Base-by-base conservation (phyloP, 2,888 invertebrate species). In the Acanthosepion pharaonis region DNA sequence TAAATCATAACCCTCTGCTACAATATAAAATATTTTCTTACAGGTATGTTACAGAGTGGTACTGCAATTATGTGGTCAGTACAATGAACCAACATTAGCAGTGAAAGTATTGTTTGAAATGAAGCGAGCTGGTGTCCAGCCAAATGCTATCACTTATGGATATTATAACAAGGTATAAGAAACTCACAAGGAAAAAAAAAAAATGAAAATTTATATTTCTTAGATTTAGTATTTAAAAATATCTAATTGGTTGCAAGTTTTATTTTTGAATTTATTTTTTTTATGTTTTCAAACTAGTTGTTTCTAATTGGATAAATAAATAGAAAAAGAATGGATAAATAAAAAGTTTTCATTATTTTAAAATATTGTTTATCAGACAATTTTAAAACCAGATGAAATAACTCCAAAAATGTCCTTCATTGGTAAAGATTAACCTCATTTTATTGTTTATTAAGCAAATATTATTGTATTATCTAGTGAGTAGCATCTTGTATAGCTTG, bases 131-230 rank as follows among this genome's bases (percentile, higher is more conserved):
- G 99, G 99, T 0, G 98, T 99, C 91, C 99, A 99, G 97, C 99
- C 99, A 0, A 99, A 99, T 97, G 99, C 99, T 23, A 98, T 99
- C 94, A 99, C 99, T 0, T 99, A 99, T 97, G 99, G 99, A 96
- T 98, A 98, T 97, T 98, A 98, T 97, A 98, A 98, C 96, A 98
- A 98, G 98, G 98, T 97, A 95, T 48, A 1, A 33, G 8, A 92
- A 92, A 33, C 33, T 33, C 33, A 33, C 33, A 33, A 33, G 33
- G 33, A 33, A 33, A 33, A 92, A 48, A 5, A 48, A n/a, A 42
- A 8, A 25, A 5, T 9, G 49, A 25, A 9, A 92, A 49, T 48
- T 92, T 5, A 91, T 42, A 91, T 33, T 20, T 23, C 28, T 9
- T 78, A 23, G 20, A 78, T 92, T 92, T 48, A 0, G 5, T 51